These are phyloP conservation scores for Eupithecia tripunctaria DNA, from an alignment of 2,888 invertebrate species.

Conservation along the genomic window DNA sequence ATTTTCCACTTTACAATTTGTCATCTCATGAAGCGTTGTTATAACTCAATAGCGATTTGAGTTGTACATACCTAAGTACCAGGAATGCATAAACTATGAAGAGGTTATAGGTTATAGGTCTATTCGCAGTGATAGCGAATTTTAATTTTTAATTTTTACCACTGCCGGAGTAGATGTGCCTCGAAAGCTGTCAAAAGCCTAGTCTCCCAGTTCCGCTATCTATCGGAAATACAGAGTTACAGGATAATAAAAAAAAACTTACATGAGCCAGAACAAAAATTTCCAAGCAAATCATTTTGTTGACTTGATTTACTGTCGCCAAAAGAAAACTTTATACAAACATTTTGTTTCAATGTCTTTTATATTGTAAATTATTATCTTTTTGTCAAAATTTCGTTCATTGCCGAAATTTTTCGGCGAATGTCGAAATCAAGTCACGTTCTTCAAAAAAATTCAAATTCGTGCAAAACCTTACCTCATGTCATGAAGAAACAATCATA, in stretches of 20 bases:
- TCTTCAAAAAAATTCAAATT: slow-evolving; percentile 1
- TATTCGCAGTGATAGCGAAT: too few relatives aligned
- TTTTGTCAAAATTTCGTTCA: slow-evolving; percentile 23
- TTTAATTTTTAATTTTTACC: too few relatives aligned
- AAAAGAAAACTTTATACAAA: slow-evolving; percentile 4
- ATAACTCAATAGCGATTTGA: too few relatives aligned
- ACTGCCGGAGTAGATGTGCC: too few relatives aligned
- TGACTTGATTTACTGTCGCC: not conserved
- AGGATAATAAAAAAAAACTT: slow-evolving; percentile 17
- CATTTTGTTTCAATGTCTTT: slow-evolving; percentile 1
- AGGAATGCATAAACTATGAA: too few relatives aligned
- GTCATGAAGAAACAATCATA: not conserved
- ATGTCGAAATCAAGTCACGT: slow-evolving; percentile 34
- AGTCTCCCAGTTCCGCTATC: too few relatives aligned
- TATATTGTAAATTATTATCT: slow-evolving; percentile 30
- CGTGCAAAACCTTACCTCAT: slow-evolving; percentile 1
- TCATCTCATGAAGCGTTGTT: too few relatives aligned
- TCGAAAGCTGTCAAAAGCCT: too few relatives aligned
- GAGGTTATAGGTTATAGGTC: too few relatives aligned
- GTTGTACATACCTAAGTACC: too few relatives aligned
- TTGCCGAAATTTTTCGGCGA: slow-evolving; percentile 22
- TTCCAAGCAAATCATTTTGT: slow-evolving; percentile 23
- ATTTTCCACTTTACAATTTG: too few relatives aligned
- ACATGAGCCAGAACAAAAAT: slow-evolving; percentile 28
- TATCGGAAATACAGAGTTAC: not conserved